A percentile compares a stretch with the other conserved stretches of the same genome.
phyloP scores from a whole-genome alignment of 2,797 vertebrate genomes.

The Anolis apletophallus region DNA sequence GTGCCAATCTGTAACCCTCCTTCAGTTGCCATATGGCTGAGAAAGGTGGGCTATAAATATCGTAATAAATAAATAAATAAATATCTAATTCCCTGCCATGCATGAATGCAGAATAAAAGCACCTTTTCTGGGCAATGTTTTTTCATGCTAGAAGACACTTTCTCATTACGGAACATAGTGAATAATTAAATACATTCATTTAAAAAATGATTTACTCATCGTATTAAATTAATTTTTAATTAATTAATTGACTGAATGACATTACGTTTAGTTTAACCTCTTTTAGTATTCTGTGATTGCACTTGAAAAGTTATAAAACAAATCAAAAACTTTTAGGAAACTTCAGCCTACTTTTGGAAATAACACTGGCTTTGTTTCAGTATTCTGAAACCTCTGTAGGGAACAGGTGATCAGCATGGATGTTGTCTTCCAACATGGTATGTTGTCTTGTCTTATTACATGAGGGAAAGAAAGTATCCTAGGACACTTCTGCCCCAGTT shows the following conservation, averaged over 20 bases:
- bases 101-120: too few species aligned
- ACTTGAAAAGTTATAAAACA: conserved; percentile 23
- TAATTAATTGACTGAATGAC: not conserved
- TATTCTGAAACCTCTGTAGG: not conserved
- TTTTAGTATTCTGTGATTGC: conserved; percentile 30
- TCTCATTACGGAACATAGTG: conserved; percentile 15
- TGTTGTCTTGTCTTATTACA: too few species aligned
- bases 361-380: not conserved
- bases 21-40: too few species aligned
- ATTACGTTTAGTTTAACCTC: conserved; percentile 38
- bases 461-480: too few species aligned
- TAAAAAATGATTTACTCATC: not conserved
- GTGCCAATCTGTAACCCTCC: too few species aligned
- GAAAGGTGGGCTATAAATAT: too few species aligned
- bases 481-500: too few species aligned
- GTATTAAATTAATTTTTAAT: conserved; percentile 14
- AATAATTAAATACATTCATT: not conserved
- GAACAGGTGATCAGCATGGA: not conserved
- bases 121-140: not conserved
- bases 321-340: not conserved
- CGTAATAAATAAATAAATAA: too few species aligned
- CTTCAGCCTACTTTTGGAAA: not conserved
- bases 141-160: conserved; percentile 6
- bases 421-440: too few species aligned
- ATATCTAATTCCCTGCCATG: too few species aligned